Evolutionary conservation across 2,888 invertebrate genomes (phyloP).

Genomic region (Arge pagana): DNA sequence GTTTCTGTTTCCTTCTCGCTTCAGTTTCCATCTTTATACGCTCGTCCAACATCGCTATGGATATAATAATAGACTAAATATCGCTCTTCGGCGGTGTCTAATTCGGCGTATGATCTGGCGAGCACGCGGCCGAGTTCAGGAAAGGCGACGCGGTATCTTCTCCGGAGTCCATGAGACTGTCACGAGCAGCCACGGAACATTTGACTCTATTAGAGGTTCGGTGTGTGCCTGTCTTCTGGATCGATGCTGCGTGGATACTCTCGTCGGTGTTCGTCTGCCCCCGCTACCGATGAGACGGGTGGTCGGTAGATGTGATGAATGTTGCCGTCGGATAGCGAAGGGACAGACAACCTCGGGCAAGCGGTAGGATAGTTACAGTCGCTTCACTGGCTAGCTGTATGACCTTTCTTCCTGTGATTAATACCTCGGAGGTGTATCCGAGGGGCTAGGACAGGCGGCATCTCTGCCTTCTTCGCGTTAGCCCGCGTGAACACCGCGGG

Average conservation of each 20-base stretch:
- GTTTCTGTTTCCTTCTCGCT: no score
- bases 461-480: not conserved
- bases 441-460: not conserved
- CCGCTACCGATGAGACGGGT: not conserved
- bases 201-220: conserved; percentile 24
- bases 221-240: no score
- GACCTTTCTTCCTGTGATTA: conserved; percentile 26
- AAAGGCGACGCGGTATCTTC: no score
- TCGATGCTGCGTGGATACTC: no score
- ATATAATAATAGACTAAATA: no score
- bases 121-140: no score
- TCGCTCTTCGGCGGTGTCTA: no score
- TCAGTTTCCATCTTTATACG: no score
- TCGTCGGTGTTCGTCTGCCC: no score
- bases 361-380: conserved; percentile 24
- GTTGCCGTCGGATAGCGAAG: conserved; percentile 23
- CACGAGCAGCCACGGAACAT: conserved; percentile 17
- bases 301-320: conserved; percentile 22
- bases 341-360: conserved; percentile 18
- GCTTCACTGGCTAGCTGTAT: conserved; percentile 24
- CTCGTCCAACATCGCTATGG: no score
- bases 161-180: conserved; percentile 11
- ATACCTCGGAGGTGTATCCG: conserved; percentile 23
- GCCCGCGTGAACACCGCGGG: not conserved
- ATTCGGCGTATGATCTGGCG: no score